Evolutionary conservation across 2,888 invertebrate genomes (phyloP).

Genomic region (Caenorhabditis sp.): DNA sequence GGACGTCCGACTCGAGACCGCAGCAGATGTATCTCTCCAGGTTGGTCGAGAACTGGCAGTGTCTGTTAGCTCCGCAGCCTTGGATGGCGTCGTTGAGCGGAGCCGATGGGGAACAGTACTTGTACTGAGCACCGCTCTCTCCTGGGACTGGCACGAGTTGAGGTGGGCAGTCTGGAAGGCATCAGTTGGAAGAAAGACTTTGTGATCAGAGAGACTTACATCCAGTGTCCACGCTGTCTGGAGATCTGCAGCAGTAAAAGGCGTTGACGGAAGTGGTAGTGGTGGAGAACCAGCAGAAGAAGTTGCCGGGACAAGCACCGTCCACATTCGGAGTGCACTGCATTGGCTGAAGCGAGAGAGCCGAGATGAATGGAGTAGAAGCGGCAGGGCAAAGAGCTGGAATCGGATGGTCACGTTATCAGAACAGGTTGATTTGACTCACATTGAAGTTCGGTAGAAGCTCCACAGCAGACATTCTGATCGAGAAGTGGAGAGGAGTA

Average conservation of each 20-base stretch:
- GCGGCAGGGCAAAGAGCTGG: slow-evolving; percentile 76
- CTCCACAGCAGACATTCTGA: slow-evolving; percentile 79
- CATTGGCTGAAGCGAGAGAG: slow-evolving; percentile 78
- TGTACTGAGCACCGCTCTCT: slow-evolving; percentile 76
- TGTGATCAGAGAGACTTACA: slow-evolving; percentile 58
- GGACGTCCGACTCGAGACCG: slow-evolving; percentile 76
- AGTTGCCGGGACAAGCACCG: slow-evolving; percentile 78
- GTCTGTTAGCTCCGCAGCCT: slow-evolving; percentile 77
- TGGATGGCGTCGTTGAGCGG: slow-evolving; percentile 77
- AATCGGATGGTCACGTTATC: slow-evolving; percentile 10
- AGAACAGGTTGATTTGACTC: slow-evolving; percentile 1
- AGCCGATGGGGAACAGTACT: slow-evolving; percentile 77
- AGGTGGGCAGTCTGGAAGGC: slow-evolving; percentile 75
- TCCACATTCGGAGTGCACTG: slow-evolving; percentile 79
- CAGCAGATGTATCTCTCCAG: slow-evolving; percentile 78
- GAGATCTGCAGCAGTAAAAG: slow-evolving; percentile 78
- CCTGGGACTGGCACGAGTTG: slow-evolving; percentile 78
- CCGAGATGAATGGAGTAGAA: slow-evolving; percentile 78
- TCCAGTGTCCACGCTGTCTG: slow-evolving; percentile 77
- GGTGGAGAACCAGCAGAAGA: slow-evolving; percentile 79
- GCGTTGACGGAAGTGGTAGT: slow-evolving; percentile 76
- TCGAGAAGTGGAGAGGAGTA: slow-evolving; percentile 75
- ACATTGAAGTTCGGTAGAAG: slow-evolving; percentile 76
- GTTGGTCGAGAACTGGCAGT: slow-evolving; percentile 77
- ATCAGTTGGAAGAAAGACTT: background rate